Evolutionary conservation across 2,888 invertebrate species (phyloP).

Genomic region (Nezara viridula): DNA sequence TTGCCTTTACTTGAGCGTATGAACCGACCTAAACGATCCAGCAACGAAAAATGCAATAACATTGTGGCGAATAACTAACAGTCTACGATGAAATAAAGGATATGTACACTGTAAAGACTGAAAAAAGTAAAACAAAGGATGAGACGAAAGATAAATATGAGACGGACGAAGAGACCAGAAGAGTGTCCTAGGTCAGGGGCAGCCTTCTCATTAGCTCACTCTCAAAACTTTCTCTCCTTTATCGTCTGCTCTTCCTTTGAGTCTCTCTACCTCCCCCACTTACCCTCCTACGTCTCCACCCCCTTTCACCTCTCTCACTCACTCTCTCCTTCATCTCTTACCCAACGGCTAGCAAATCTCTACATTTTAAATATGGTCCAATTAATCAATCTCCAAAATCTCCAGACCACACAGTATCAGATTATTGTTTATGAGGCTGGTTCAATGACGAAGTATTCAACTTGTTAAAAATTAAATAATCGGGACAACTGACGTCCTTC

Average conservation of each 20-base stretch:
- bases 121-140: background rate
- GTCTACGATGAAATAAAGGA: background rate
- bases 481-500: no score
- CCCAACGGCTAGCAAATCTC: no score
- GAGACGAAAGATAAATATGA: constrained; percentile 4
- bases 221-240: constrained; percentile 27
- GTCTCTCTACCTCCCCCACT: background rate
- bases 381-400: no score
- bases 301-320: background rate
- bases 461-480: no score
- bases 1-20: no score
- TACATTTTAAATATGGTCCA: no score
- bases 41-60: no score
- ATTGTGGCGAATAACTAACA: no score
- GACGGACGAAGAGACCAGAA: background rate
- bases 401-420: no score
- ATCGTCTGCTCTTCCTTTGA: constrained; percentile 31
- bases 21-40: no score
- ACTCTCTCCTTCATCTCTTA: background rate
- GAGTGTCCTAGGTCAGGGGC: background rate
- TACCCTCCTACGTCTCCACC: background rate
- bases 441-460: no score
- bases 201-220: constrained; percentile 28
- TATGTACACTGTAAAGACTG: background rate
- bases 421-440: no score